Conservation (phyloP, 2,113 vertebrate species). For the Ophthalmolycus amberensis region DNA sequence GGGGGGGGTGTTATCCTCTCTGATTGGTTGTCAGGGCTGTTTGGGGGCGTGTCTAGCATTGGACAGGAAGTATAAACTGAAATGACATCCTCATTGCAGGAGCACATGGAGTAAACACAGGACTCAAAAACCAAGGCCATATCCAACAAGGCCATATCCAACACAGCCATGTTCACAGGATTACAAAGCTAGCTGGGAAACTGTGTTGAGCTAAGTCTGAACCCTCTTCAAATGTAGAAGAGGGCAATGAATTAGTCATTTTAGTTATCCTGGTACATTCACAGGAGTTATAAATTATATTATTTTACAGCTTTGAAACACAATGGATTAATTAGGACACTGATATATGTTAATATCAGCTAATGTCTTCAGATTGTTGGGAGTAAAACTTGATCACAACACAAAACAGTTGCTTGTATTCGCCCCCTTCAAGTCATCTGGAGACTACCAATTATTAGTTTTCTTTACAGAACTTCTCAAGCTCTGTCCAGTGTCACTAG, state of each 20-base stretch:
- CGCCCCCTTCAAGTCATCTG: not conserved
- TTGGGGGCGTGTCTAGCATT: slow-evolving; percentile 59
- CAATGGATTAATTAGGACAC: not conserved
- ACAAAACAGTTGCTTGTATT: not conserved
- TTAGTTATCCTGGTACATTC: not conserved
- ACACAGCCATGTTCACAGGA: slow-evolving; percentile 10
- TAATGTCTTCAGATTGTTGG: not conserved
- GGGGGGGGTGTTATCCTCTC: not conserved
- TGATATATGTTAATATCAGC: not conserved
- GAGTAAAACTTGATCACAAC: not conserved
- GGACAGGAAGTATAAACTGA: slow-evolving; percentile 65
- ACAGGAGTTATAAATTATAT: not conserved
- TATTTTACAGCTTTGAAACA: not conserved
- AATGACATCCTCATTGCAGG: slow-evolving; percentile 54
- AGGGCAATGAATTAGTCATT: not conserved
- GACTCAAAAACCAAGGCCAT: slow-evolving; percentile 21
- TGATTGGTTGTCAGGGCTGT: slow-evolving; percentile 69
- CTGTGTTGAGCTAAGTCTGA: not conserved
- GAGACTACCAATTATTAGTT: not conserved
- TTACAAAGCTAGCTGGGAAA: not conserved
- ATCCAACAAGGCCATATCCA: slow-evolving; percentile 16
- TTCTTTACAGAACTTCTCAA: no score
- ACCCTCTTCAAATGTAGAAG: not conserved
- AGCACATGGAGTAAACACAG: slow-evolving; percentile 75
- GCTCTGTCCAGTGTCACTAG: no score